phyloP scores from a whole-genome alignment of 1,140 invertebrate genomes.

The Nebria ingens region DNA sequence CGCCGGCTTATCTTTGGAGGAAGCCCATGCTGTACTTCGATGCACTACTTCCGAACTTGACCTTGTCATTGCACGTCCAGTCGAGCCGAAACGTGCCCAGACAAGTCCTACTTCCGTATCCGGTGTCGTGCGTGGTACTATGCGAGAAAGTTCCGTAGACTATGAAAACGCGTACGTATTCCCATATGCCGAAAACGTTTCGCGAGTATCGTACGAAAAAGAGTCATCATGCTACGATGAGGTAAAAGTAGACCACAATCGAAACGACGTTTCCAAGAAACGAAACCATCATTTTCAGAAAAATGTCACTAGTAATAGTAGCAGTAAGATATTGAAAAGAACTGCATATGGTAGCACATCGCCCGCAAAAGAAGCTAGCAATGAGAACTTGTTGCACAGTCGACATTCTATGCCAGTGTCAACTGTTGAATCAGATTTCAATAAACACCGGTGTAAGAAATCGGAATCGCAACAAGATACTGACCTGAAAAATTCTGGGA shows the following conservation, averaged over 20 bases:
- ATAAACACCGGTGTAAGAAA: background rate
- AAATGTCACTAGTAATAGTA: slow-evolving; percentile 44
- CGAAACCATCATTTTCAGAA: slow-evolving; percentile 46
- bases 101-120: slow-evolving; percentile 25
- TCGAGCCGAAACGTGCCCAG: no score
- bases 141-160: slow-evolving; percentile 57
- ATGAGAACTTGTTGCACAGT: background rate
- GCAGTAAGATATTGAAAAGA: slow-evolving; percentile 33
- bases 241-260: background rate
- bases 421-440: background rate
- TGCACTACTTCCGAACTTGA: slow-evolving; percentile 58
- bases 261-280: slow-evolving; percentile 19
- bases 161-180: slow-evolving; percentile 44
- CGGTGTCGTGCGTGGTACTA: slow-evolving; percentile 31
- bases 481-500: slow-evolving; percentile 21
- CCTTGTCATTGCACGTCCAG: slow-evolving; percentile 45
- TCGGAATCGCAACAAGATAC: background rate
- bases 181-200: slow-evolving; percentile 13
- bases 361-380: background rate
- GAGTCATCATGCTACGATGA: background rate
- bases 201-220: slow-evolving; percentile 21
- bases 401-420: background rate
- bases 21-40: slow-evolving; percentile 60
- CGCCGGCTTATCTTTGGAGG: slow-evolving; percentile 60
- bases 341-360: background rate